Conservation (phyloP, 2,888 invertebrate species). For the Dicranocentrus wangi region DNA sequence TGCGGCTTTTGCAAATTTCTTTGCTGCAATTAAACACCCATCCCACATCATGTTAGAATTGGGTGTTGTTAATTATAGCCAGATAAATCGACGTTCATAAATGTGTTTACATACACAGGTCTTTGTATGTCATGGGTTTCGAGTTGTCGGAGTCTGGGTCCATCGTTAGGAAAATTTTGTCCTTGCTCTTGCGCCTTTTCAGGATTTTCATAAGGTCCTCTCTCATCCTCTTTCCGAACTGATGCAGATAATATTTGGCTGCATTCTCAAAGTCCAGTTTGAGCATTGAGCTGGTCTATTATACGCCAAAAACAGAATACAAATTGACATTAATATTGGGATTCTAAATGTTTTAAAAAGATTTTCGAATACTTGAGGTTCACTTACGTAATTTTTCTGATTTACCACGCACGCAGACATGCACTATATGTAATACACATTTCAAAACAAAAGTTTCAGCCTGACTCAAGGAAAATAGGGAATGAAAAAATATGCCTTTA, state of each 20-base stretch:
- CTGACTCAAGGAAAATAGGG: too few species aligned
- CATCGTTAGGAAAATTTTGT: slow-evolving; percentile 28
- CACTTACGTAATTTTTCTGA: slow-evolving; percentile 39
- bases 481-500: too few species aligned
- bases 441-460: too few species aligned
- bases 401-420: slow-evolving; percentile 21
- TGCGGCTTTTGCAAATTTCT: slow-evolving; percentile 34
- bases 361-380: too few species aligned
- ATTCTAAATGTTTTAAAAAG: too few species aligned
- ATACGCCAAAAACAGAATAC: too few species aligned
- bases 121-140: slow-evolving; percentile 34
- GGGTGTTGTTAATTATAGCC: background rate
- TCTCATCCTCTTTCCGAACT: slow-evolving; percentile 24
- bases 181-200: slow-evolving; percentile 15
- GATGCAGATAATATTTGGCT: background rate
- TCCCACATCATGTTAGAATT: background rate
- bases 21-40: slow-evolving; percentile 22
- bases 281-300: slow-evolving; percentile 32
- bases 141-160: slow-evolving; percentile 37
- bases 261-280: slow-evolving; percentile 19
- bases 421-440: slow-evolving; percentile 19
- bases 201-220: slow-evolving; percentile 6
- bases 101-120: too few species aligned
- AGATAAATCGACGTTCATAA: background rate
- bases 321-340: too few species aligned